Evolutionary conservation across 2,888 invertebrate genomes (phyloP).

Genomic region (Endomychus coccineus): DNA sequence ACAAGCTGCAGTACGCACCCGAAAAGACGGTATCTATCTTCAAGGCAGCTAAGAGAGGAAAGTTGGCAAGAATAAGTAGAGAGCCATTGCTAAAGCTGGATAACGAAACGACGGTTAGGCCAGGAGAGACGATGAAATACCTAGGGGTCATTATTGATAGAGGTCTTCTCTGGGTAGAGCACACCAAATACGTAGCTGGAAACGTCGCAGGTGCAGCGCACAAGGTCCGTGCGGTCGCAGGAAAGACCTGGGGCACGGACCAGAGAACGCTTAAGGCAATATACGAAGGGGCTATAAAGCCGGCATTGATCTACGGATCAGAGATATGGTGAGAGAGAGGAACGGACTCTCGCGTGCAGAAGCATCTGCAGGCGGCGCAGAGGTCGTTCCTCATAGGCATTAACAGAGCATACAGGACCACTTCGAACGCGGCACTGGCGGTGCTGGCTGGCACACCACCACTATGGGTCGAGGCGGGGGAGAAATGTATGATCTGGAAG

Average conservation of each 20-base stretch:
- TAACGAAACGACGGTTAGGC: background rate
- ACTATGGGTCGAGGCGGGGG: constrained; percentile 9
- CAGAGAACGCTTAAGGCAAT: background rate
- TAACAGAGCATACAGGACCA: background rate
- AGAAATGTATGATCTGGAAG: background rate
- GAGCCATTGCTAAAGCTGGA: background rate
- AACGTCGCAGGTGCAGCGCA: background rate
- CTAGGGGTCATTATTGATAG: constrained; percentile 1
- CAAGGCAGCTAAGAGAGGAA: too few relatives aligned
- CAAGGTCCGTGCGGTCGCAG: background rate
- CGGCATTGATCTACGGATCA: too few relatives aligned
- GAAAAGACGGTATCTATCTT: background rate
- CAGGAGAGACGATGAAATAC: background rate
- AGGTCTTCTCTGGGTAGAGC: background rate
- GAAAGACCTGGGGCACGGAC: constrained; percentile 1
- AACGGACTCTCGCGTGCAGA: background rate
- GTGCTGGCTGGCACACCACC: constrained; percentile 14
- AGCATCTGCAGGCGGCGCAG: constrained; percentile 1
- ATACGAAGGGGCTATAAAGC: too few relatives aligned
- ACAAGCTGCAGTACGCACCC: constrained; percentile 1
- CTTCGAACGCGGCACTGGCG: constrained; percentile 14
- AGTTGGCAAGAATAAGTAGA: too few relatives aligned
- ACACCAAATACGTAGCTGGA: constrained; percentile 1
- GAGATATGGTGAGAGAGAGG: background rate
- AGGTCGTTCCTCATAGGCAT: background rate